Evolutionary conservation across 1,140 invertebrate species (phyloP).

Genomic region (Uloborus diversus): DNA sequence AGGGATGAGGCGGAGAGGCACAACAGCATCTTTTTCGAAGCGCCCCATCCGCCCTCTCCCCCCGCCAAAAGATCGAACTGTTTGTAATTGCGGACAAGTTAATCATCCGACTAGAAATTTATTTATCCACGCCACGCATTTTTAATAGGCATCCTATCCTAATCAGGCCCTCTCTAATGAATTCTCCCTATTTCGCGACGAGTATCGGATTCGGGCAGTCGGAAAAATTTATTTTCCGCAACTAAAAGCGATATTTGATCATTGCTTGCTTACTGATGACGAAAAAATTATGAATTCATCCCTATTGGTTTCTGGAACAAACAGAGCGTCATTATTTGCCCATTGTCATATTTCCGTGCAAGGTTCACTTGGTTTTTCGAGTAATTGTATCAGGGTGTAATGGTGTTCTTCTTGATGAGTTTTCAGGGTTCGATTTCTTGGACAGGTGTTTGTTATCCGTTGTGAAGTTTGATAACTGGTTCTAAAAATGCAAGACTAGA

Average conservation of each 20-base stretch:
- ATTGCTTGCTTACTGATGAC: neutral
- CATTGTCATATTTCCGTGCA: slow-evolving; percentile 23
- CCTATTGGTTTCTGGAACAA: neutral
- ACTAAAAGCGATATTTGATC: slow-evolving; percentile 50
- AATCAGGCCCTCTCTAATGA: slow-evolving; percentile 52
- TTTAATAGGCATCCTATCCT: slow-evolving; percentile 41
- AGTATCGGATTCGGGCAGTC: slow-evolving; percentile 29
- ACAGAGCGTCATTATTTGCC: slow-evolving; percentile 27
- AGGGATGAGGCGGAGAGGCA: neutral
- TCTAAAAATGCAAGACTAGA: slow-evolving; percentile 13
- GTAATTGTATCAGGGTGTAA: slow-evolving; percentile 20
- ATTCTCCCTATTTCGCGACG: slow-evolving; percentile 5
- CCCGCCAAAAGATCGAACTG: slow-evolving; percentile 45
- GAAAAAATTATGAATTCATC: neutral
- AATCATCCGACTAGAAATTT: slow-evolving; percentile 44
- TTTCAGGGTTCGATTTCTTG: slow-evolving; percentile 8
- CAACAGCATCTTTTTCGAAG: neutral
- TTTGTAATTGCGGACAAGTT: slow-evolving; percentile 54
- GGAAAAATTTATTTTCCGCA: neutral
- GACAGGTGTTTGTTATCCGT: slow-evolving; percentile 36
- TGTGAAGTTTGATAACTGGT: neutral
- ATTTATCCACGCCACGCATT: slow-evolving; percentile 51
- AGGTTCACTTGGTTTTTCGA: slow-evolving; percentile 30
- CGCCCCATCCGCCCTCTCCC: neutral
- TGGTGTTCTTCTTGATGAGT: slow-evolving; percentile 2